phyloP scores from a whole-genome alignment of 2,888 invertebrate species.

The Hermaeophaga mercurialis region DNA sequence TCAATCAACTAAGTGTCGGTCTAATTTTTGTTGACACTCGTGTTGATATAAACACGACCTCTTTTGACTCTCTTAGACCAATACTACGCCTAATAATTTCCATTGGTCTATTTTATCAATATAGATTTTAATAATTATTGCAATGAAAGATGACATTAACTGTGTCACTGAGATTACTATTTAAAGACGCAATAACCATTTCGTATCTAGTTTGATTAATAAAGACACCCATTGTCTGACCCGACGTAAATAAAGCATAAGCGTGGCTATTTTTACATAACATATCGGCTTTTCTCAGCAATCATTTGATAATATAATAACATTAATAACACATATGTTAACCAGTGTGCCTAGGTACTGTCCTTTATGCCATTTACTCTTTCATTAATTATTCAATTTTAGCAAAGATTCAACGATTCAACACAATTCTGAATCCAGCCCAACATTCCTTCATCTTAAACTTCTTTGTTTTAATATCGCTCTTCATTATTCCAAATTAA shows the following conservation, averaged over 20 bases:
- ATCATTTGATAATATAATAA: too few relatives aligned
- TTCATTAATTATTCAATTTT: too few relatives aligned
- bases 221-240: not conserved
- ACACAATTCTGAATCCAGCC: too few relatives aligned
- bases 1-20: constrained; percentile 14
- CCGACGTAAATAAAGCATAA: not conserved
- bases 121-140: constrained; percentile 2
- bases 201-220: not conserved
- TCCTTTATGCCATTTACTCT: too few relatives aligned
- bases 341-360: too few relatives aligned
- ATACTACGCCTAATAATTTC: constrained; percentile 18
- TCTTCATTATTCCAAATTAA: too few relatives aligned
- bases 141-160: constrained; percentile 9
- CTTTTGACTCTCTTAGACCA: constrained; percentile 12
- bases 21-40: constrained; percentile 10
- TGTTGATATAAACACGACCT: constrained; percentile 16
- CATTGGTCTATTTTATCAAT: constrained; percentile 12
- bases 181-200: constrained; percentile 8
- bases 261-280: not conserved
- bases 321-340: too few relatives aligned
- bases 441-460: too few relatives aligned
- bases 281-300: not conserved
- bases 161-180: constrained; percentile 10
- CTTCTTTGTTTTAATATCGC: too few relatives aligned
- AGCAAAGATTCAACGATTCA: too few relatives aligned